phyloP scores from a whole-genome alignment of 2,113 vertebrate genomes.

The Cepphus grylle region DNA sequence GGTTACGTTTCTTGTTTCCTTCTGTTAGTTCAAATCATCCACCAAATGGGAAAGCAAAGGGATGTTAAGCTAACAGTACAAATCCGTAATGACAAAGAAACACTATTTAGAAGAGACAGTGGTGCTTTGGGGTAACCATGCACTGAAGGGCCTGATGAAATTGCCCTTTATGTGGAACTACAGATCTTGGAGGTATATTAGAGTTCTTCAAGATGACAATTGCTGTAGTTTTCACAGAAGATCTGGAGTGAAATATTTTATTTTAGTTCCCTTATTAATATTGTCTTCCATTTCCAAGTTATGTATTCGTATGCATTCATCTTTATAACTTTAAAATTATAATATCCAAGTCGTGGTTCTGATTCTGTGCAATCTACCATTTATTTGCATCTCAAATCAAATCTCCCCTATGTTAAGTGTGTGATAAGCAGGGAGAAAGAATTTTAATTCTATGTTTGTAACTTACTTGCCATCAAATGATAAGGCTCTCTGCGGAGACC shows the following conservation, averaged over 20 bases:
- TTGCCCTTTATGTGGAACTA: background rate
- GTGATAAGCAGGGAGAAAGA: background rate
- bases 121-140: background rate
- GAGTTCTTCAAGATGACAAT: background rate
- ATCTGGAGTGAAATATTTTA: background rate
- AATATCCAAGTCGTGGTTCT: background rate
- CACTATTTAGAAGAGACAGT: background rate
- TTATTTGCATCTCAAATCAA: background rate
- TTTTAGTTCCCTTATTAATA: background rate
- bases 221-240: background rate
- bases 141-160: background rate
- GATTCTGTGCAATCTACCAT: background rate
- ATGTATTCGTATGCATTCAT: background rate
- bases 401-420: background rate
- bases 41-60: background rate
- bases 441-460: background rate
- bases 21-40: background rate
- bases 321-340: background rate
- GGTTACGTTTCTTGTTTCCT: background rate
- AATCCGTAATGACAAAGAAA: background rate
- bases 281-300: background rate
- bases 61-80: background rate
- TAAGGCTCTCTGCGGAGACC: background rate
- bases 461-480: background rate
- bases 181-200: background rate